Evolutionary conservation across 2,797 vertebrate species (phyloP).

Genomic region (Helarctos malayanus): DNA sequence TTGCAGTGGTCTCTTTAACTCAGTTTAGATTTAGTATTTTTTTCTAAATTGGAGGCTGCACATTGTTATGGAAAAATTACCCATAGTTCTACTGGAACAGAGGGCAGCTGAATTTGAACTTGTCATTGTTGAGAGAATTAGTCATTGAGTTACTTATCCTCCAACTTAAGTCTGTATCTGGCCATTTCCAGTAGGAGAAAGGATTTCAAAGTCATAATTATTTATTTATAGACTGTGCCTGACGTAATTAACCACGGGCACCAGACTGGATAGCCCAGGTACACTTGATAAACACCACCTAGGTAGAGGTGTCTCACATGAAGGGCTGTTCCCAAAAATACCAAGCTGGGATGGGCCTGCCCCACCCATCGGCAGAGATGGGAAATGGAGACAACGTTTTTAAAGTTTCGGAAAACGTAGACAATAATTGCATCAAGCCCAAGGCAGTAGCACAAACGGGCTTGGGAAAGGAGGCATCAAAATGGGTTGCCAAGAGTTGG

Average conservation of each 20-base stretch:
- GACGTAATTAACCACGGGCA: background rate
- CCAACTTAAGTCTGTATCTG: background rate
- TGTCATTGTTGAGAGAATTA: background rate
- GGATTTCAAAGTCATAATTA: background rate
- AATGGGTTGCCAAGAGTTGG: background rate
- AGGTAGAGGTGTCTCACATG: background rate
- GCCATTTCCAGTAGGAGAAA: slow-evolving; percentile 1
- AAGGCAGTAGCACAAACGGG: background rate
- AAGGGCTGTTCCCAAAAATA: background rate
- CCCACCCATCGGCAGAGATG: background rate
- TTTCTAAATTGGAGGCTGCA: background rate
- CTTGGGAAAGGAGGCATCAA: background rate
- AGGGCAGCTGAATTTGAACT: background rate
- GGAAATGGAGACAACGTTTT: background rate
- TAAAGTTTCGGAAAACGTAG: background rate
- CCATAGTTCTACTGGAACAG: background rate
- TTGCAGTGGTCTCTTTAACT: background rate
- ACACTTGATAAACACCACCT: background rate
- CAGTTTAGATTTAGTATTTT: background rate
- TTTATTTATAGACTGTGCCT: background rate
- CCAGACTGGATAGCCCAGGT: background rate
- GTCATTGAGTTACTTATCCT: background rate
- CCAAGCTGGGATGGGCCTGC: background rate
- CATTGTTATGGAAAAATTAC: background rate
- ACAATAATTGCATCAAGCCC: background rate